These are phyloP conservation scores for Trinorchestia longiramus DNA, from an alignment of 1,140 invertebrate genomes.

Conservation along the genomic window DNA sequence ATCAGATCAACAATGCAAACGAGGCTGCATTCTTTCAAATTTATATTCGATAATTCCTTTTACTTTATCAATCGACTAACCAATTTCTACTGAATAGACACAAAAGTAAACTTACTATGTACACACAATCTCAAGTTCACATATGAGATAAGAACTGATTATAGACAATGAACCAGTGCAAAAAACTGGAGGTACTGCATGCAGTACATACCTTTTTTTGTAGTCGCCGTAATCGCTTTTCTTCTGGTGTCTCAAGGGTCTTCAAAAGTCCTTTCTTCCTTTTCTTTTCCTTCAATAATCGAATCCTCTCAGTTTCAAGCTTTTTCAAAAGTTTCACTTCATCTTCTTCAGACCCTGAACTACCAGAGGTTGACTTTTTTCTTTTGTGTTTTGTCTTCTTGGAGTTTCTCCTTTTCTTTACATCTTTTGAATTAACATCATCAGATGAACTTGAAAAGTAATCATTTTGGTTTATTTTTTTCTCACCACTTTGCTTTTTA, in stretches of 20 bases:
- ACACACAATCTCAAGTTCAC: neutral
- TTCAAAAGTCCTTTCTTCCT: conserved; percentile 24
- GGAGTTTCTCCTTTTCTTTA: neutral
- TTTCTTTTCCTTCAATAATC: neutral
- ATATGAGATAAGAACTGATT: no score
- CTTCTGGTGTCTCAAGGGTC: neutral
- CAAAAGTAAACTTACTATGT: neutral
- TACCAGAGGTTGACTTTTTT: neutral
- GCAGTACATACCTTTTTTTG: conserved; percentile 3
- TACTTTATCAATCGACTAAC: no score
- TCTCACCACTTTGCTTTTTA: neutral
- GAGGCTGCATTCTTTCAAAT: no score
- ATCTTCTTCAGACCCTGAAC: conserved; percentile 24
- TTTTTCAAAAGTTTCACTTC: conserved; percentile 18
- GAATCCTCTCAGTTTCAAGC: neutral
- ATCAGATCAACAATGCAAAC: no score
- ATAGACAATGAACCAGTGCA: no score
- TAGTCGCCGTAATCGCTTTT: neutral
- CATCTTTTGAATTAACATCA: neutral
- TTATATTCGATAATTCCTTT: no score
- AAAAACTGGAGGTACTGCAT: no score
- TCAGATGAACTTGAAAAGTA: neutral
- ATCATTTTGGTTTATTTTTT: neutral
- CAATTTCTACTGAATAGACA: neutral
- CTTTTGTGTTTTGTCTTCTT: neutral